Conservation (phyloP, 1,140 invertebrate species). For the Cydia pomonella region DNA sequence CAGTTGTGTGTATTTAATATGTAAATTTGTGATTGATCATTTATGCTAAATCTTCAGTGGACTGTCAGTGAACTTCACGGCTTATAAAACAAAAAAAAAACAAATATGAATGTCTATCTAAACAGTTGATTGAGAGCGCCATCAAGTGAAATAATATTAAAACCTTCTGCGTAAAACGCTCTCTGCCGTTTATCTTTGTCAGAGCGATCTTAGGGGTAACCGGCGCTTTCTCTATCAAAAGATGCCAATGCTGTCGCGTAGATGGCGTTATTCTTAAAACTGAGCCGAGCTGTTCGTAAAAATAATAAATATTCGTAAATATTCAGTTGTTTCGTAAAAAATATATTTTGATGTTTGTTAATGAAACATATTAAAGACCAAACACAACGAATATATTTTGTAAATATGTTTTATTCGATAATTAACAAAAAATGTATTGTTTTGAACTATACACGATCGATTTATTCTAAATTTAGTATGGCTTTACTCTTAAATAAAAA, state of each 20-base stretch:
- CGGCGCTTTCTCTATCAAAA: not conserved
- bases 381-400: too few species aligned
- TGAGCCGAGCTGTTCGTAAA: not conserved
- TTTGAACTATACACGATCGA: too few species aligned
- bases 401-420: too few species aligned
- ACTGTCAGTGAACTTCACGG: too few species aligned
- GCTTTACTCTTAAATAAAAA: too few species aligned
- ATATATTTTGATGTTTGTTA: not conserved
- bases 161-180: not conserved
- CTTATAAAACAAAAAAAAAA: not conserved
- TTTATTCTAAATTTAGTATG: too few species aligned
- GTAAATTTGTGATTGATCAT: too few species aligned
- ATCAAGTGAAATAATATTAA: not conserved
- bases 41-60: too few species aligned
- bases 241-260: not conserved
- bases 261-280: conserved; percentile 14
- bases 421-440: too few species aligned
- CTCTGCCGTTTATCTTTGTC: not conserved
- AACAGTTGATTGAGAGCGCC: not conserved
- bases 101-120: not conserved
- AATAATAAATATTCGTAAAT: too few species aligned
- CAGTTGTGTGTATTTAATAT: too few species aligned
- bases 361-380: not conserved
- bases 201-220: not conserved
- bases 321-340: not conserved